These are phyloP conservation scores for Tetramorium alpestre DNA, from an alignment of 1,140 invertebrate species.

Conservation along the genomic window DNA sequence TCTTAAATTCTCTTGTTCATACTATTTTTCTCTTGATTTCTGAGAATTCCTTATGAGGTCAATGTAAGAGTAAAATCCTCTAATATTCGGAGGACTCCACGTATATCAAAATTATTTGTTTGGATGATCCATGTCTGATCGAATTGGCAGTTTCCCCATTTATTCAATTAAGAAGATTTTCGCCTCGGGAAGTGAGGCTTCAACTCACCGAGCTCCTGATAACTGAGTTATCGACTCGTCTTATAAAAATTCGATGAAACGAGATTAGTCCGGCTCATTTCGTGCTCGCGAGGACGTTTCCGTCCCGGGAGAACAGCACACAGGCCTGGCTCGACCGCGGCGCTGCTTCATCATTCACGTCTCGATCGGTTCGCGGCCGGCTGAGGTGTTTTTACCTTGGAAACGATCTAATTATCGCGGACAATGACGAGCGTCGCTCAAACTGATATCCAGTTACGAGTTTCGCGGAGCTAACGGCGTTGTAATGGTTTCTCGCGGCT, in stretches of 20 bases:
- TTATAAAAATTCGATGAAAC: neutral
- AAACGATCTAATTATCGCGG: slow-evolving; percentile 15
- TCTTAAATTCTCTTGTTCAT: too few relatives aligned
- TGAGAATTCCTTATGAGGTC: too few relatives aligned
- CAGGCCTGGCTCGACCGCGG: neutral
- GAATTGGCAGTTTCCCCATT: too few relatives aligned
- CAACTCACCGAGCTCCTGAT: neutral
- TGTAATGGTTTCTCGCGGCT: neutral
- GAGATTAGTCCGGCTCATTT: neutral
- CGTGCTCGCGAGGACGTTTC: neutral
- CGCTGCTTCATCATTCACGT: neutral
- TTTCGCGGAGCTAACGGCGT: neutral
- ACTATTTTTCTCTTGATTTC: too few relatives aligned
- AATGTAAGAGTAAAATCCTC: too few relatives aligned
- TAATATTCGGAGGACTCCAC: too few relatives aligned
- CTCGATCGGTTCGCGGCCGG: neutral
- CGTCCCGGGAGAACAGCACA: neutral
- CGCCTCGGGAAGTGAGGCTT: neutral
- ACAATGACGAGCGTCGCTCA: neutral
- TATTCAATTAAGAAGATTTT: neutral
- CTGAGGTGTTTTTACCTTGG: neutral
- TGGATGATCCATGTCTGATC: too few relatives aligned
- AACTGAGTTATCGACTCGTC: neutral
- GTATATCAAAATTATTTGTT: too few relatives aligned
- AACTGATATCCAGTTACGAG: neutral